Evolutionary conservation across 2,888 invertebrate genomes (phyloP).

Genomic region (Stenchaetothrips biformis): DNA sequence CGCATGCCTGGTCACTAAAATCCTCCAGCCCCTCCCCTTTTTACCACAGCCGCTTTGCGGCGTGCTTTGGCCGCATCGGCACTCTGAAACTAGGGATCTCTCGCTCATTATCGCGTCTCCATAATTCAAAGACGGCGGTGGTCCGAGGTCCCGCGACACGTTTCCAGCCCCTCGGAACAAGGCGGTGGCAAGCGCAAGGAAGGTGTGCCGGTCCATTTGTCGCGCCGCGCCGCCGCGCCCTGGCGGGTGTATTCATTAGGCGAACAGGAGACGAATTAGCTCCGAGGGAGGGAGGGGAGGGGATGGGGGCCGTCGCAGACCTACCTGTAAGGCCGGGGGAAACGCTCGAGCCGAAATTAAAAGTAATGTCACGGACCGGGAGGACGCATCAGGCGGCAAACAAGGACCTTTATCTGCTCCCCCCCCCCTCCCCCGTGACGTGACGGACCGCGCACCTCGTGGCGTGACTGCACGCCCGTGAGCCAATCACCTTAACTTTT

Average conservation of each 20-base stretch:
- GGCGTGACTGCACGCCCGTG: too few species aligned
- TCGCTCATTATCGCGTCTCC: too few species aligned
- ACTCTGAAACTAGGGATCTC: too few species aligned
- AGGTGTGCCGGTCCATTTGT: not conserved
- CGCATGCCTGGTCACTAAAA: not conserved
- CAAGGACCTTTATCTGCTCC: not conserved
- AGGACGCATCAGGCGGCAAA: not conserved
- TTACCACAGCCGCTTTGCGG: too few species aligned
- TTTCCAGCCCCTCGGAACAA: not conserved
- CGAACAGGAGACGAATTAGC: not conserved
- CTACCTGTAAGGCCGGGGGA: not conserved
- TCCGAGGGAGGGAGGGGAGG: not conserved
- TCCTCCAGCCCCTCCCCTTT: not conserved
- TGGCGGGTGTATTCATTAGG: not conserved
- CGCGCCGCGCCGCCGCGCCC: not conserved
- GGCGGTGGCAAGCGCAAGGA: not conserved
- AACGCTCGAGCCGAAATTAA: constrained; percentile 2
- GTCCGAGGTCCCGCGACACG: too few species aligned
- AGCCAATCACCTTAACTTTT: too few species aligned
- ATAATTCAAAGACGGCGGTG: too few species aligned
- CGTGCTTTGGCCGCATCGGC: not conserved
- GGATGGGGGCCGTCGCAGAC: not conserved
- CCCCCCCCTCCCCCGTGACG: not conserved
- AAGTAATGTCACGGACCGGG: constrained; percentile 1
- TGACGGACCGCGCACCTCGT: too few species aligned